phyloP scores from a whole-genome alignment of 2,797 vertebrate species.

The Gymnothorax reevesii region DNA sequence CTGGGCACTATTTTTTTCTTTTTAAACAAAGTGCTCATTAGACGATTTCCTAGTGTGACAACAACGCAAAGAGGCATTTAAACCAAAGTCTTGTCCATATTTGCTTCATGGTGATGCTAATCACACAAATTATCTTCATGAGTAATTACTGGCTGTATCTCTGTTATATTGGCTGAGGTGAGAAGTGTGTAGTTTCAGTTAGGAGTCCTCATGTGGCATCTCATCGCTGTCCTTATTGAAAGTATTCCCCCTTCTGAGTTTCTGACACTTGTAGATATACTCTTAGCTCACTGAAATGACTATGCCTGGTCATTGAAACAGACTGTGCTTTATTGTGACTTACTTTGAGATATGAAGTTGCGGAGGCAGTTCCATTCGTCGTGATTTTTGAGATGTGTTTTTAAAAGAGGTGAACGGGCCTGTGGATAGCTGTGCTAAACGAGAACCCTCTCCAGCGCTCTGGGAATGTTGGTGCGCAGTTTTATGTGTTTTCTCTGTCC shows the following conservation, averaged over 20 bases:
- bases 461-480: neutral
- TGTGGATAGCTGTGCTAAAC: neutral
- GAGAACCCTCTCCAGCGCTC: neutral
- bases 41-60: neutral
- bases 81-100: neutral
- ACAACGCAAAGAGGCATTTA: neutral
- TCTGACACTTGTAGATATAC: neutral
- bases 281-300: neutral
- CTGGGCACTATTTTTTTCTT: neutral
- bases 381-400: neutral
- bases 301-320: neutral
- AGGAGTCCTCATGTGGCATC: neutral
- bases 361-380: neutral
- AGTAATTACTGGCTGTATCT: neutral
- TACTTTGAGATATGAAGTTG: neutral
- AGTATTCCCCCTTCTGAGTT: neutral
- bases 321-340: neutral
- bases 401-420: neutral
- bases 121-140: conserved; percentile 2
- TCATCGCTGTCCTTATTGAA: neutral
- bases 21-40: neutral
- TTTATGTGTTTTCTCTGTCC: neutral
- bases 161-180: neutral
- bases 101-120: neutral
- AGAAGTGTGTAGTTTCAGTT: neutral